phyloP scores from a whole-genome alignment of 2,888 invertebrate species.

The Aporophyla nigra region DNA sequence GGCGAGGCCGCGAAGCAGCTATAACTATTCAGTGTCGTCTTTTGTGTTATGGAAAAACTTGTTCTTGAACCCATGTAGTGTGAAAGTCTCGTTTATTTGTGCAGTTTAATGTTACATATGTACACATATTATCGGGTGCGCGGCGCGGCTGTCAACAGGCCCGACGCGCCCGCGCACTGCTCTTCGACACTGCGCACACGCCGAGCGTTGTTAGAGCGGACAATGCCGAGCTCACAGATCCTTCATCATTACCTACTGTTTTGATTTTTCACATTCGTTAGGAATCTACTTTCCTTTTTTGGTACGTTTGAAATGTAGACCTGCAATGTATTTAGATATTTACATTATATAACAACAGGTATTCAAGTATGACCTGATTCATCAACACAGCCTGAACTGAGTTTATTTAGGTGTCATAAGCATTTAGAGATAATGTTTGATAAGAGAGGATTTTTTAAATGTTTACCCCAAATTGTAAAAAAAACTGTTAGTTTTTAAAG shows the following conservation, averaged over 20 bases:
- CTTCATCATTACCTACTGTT: constrained; percentile 76
- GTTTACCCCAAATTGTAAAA: too few relatives aligned
- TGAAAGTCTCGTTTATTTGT: constrained; percentile 91
- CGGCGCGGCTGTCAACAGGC: constrained; percentile 84
- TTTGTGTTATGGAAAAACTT: constrained; percentile 92
- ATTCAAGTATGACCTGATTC: background rate
- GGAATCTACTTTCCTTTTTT: constrained; percentile 26
- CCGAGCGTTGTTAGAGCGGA: constrained; percentile 82
- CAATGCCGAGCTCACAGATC: constrained; percentile 79
- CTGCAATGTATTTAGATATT: background rate
- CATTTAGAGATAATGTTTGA: background rate
- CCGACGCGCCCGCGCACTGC: constrained; percentile 64
- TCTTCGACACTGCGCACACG: constrained; percentile 70
- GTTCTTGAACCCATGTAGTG: constrained; percentile 91
- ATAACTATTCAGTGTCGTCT: constrained; percentile 91
- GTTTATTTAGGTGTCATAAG: background rate
- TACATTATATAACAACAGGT: background rate
- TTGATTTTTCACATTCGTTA: constrained; percentile 65
- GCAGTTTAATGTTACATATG: constrained; percentile 91
- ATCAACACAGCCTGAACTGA: background rate
- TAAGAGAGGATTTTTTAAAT: background rate
- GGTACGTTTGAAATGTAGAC: background rate
- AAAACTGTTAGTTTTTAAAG: background rate
- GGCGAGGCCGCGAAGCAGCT: constrained; percentile 90
- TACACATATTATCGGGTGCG: constrained; percentile 90